Conservation (phyloP, 2,797 vertebrate species). For the Capromys pilorides region DNA sequence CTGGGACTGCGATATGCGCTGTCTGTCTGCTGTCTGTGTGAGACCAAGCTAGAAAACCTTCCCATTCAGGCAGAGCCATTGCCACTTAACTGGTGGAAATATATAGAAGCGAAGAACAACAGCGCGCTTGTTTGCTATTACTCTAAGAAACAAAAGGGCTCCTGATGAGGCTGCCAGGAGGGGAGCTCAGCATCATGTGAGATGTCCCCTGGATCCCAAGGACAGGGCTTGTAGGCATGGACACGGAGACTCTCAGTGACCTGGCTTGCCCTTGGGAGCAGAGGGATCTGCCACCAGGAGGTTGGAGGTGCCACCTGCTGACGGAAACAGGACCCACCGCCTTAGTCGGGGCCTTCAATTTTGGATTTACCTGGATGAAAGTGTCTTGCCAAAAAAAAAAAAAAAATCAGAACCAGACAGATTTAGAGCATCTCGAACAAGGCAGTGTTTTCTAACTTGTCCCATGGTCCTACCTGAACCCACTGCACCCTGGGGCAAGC, state of each 20-base stretch:
- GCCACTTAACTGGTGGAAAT: not conserved
- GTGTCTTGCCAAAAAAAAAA: not conserved
- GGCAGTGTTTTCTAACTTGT: no score
- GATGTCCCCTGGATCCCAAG: not conserved
- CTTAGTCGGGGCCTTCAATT: not conserved
- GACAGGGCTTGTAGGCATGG: accelerated
- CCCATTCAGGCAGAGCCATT: not conserved
- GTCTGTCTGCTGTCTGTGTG: no score
- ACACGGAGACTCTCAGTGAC: not conserved
- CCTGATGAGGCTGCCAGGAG: not conserved
- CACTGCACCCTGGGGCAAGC: not conserved
- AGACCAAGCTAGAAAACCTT: not conserved
- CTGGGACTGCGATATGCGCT: no score
- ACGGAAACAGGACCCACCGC: accelerated
- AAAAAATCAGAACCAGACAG: not conserved
- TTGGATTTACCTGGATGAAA: not conserved
- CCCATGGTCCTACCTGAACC: not conserved
- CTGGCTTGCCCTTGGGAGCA: not conserved
- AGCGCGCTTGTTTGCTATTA: not conserved
- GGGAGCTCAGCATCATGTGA: not conserved
- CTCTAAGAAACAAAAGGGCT: not conserved
- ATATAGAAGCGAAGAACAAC: not conserved
- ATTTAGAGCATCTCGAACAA: not conserved
- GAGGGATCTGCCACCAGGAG: not conserved
- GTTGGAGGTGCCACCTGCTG: not conserved